Evolutionary conservation across 2,797 vertebrate genomes (phyloP).

Genomic region (Oreortyx pictus): DNA sequence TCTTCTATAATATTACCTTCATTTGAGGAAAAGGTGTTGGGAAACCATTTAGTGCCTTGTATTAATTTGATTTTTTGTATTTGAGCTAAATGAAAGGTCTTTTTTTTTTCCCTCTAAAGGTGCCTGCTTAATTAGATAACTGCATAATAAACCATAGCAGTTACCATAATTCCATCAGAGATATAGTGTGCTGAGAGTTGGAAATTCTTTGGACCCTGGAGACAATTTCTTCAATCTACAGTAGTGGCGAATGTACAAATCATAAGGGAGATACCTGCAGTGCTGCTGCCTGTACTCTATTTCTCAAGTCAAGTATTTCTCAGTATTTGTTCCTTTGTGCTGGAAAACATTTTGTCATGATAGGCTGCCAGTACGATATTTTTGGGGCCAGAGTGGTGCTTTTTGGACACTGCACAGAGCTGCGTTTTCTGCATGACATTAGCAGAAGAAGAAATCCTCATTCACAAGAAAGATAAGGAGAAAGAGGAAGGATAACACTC

Average conservation of each 20-base stretch:
- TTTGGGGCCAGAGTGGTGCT: neutral
- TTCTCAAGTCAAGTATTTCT: neutral
- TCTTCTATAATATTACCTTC: neutral
- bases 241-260: neutral
- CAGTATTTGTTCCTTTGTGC: neutral
- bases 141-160: neutral
- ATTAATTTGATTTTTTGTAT: neutral
- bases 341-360: neutral
- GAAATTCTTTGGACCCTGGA: neutral
- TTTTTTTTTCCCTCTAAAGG: neutral
- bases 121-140: conserved; percentile 1
- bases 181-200: neutral
- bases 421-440: neutral
- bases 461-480: neutral
- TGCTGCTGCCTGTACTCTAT: neutral
- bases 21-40: neutral
- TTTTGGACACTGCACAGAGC: neutral
- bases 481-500: neutral
- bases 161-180: neutral
- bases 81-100: neutral
- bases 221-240: neutral
- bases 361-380: neutral
- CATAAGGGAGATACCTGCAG: neutral
- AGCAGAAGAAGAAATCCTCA: neutral
- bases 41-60: neutral